Evolutionary conservation across 2,797 vertebrate species (phyloP).

Genomic region (Caiman crocodilus): DNA sequence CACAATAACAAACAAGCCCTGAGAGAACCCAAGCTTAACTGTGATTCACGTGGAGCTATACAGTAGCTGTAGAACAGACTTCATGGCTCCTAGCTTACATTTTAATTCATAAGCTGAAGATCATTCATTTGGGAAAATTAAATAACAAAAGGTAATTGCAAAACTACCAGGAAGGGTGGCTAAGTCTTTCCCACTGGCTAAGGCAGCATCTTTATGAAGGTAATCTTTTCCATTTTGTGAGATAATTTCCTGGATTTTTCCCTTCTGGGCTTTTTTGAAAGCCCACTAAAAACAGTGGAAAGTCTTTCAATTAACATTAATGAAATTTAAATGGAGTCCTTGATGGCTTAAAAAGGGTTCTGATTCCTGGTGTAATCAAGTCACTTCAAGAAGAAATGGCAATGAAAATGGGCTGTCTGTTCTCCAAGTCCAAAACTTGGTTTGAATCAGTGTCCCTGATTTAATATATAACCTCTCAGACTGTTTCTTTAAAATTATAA

Average conservation of each 20-base stretch:
- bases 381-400: background rate
- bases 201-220: background rate
- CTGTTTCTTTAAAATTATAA: background rate
- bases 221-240: no score
- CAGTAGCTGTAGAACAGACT: background rate
- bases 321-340: background rate
- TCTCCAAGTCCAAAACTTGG: background rate
- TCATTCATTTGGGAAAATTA: background rate
- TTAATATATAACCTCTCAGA: background rate
- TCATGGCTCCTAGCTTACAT: rapidly evolving
- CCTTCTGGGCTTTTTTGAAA: background rate
- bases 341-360: background rate
- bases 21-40: background rate
- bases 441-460: background rate
- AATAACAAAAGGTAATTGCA: background rate
- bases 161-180: background rate
- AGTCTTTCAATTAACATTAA: background rate
- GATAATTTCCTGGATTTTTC: background rate
- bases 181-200: background rate
- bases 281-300: background rate
- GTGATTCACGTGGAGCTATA: background rate
- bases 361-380: background rate
- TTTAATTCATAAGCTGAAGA: background rate
- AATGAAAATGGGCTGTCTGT: background rate
- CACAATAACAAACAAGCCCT: background rate